Evolutionary conservation across 2,113 vertebrate genomes (phyloP).

Genomic region (Phylloscopus whistleri): DNA sequence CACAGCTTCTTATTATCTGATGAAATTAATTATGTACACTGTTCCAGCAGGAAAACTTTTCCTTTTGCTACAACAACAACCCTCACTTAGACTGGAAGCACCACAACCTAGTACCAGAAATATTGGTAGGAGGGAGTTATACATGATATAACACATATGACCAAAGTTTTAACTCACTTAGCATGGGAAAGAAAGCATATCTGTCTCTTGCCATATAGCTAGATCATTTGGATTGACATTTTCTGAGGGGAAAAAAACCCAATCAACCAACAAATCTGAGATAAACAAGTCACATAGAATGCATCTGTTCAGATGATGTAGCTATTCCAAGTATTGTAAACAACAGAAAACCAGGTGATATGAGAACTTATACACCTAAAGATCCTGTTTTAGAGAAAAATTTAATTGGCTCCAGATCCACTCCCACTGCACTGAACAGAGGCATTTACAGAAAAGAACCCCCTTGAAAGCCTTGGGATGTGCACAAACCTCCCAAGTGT

Average conservation of each 20-base stretch:
- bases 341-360: not conserved
- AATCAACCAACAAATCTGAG: not conserved
- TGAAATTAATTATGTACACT: not conserved
- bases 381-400: not conserved
- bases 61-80: not conserved
- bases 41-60: not conserved
- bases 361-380: not conserved
- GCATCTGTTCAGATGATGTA: not conserved
- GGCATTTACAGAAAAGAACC: not conserved
- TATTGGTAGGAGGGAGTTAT: not conserved
- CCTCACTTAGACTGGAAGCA: not conserved
- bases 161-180: not conserved
- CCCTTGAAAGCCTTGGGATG: not conserved
- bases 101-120: not conserved
- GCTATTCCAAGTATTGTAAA: not conserved
- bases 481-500: accelerated
- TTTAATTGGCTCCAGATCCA: not conserved
- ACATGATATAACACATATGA: not conserved
- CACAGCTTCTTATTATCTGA: not conserved
- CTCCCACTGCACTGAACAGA: not conserved
- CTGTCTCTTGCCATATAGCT: not conserved
- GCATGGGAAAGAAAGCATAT: not conserved
- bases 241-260: not conserved
- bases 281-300: not conserved
- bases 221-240: not conserved